Percentiles rank a stretch among this genome's conserved stretches.
These are phyloP conservation scores for Salticus scenicus DNA, from an alignment of 2,888 invertebrate species.

Conservation along the genomic window DNA sequence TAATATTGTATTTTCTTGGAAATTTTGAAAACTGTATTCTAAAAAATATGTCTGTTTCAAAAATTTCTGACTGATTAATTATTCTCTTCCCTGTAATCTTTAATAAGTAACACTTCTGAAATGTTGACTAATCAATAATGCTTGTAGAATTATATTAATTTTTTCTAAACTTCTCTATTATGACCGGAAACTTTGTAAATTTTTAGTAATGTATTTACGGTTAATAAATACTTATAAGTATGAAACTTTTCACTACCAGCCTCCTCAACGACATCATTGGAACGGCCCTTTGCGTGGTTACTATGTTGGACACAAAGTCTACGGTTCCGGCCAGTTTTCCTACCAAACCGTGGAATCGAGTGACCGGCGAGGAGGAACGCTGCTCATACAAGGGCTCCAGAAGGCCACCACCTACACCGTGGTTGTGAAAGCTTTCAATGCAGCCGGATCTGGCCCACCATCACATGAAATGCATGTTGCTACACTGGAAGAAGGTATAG, in stretches of 20 bases:
- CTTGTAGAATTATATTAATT: too few species aligned
- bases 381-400: conserved; percentile 61
- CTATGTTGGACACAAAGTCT: conserved; percentile 61
- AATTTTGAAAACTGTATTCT: too few species aligned
- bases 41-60: too few species aligned
- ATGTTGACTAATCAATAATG: too few species aligned
- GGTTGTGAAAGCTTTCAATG: conserved; percentile 64
- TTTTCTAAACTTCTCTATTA: too few species aligned
- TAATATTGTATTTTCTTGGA: too few species aligned
- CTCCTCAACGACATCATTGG: conserved; percentile 63
- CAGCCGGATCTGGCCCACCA: conserved; percentile 58
- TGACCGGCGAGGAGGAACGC: conserved; percentile 48
- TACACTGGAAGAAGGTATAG: conserved; percentile 63
- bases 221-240: too few species aligned
- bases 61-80: too few species aligned
- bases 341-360: conserved; percentile 62
- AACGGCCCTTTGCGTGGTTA: conserved; percentile 66
- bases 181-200: too few species aligned
- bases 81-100: too few species aligned
- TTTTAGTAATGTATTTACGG: too few species aligned
- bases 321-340: conserved; percentile 41
- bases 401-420: conserved; percentile 61
- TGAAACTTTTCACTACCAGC: conserved; percentile 37
- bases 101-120: too few species aligned
- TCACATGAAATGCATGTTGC: conserved; percentile 54